Evolutionary conservation across 2,888 invertebrate species (phyloP), one percentile per base, ranked within the genome.

Genomic region (Adineta ricciae): DNA sequence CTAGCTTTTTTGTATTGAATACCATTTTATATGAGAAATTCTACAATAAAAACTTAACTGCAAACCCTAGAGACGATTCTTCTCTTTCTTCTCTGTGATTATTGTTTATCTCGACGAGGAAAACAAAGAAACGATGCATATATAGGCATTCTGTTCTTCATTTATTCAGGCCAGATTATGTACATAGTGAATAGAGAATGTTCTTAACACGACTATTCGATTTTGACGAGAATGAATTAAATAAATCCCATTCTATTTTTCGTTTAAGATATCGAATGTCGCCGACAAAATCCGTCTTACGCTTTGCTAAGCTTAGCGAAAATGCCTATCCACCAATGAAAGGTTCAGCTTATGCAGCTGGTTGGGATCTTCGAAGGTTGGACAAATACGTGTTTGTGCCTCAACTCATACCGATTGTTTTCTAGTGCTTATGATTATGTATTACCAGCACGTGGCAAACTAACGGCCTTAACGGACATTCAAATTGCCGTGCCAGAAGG

Each of bases 401-500:
- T n/a, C n/a, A n/a, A n/a, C n/a, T n/a, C n/a, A n/a, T n/a, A n/a
- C n/a, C n/a, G n/a, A n/a, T n/a, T n/a, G n/a, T n/a, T n/a, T n/a
- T n/a, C n/a, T 90, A 96, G 97, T 92, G 97, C 97, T 0, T 95
- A 95, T 89, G 94, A 96, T 87, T 93, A 93, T 87, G 91, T 92
- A 0, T 93, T 99, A 19, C 95, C 95, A 24, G 93, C 95, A 0
- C 93, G 93, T 87, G 86, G 84, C 16, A 56, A 84, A 64, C 93
- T 93, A 87, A 90, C 97, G 7, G 93, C 95, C 0, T 94, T 94
- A 89, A 99, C 98, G 0, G 98, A 98, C 88, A 91, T 99, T 85
- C 95, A 96, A 91, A 93, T 99, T 85, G 94, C 95, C 89, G 90
- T 99, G 16, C 99, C 99, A 0, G 92, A 93, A 86, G 97, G 95